Base-by-base conservation (phyloP, 2,113 vertebrate genomes). In the Crotalus helleri region DNA sequence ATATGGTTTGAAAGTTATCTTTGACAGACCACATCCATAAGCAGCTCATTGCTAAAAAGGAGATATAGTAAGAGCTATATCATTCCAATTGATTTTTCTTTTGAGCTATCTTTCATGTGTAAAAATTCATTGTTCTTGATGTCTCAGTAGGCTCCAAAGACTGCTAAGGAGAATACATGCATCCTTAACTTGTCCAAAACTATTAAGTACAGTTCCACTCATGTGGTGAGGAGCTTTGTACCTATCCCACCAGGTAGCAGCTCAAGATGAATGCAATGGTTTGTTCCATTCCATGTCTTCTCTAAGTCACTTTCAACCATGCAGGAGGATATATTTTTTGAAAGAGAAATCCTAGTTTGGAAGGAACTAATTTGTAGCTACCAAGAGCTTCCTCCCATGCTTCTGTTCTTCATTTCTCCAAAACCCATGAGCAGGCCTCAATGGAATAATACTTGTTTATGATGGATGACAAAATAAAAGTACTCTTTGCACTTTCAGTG, bases 371-470 rank as follows among this genome's bases (percentile, higher is more conserved):
- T n/a, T 90, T 93, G 64, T 92, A 90, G 90, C 92, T 91, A 59
- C 8, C n/a, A 9, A 54, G 59, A 92, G 57, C 64, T 87, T 26
- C 69, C 15, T 61, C 93, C 92, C 49, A 54, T 94, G 91, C 89
- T 74, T 59, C 87, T 90, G 89, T 9, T 92, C 93, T 86, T 61
- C 94, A 90, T 13, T 26, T 21, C 39, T 85, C 61, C 10, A 44
- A 51, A 33, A 39, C 8, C 54, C 7, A 94, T 92, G 92, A 94
- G 86, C 64, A 92, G 94, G 90, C 91, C 88, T 59, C 61, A 2
- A 51, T 95, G 93, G 89, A 96, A 58, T 92, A 2, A 90, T 3
- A 93, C 81, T 95, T n/a, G 26, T 95, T 95, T 93, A 39, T 26
- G 58, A 86, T 94, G 69, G 92, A 74, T 94, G 54, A 90, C 64